These are phyloP conservation scores for Halocynthia aurantium DNA, from an alignment of 23 tunicate genomes.

Conservation along the genomic window DNA sequence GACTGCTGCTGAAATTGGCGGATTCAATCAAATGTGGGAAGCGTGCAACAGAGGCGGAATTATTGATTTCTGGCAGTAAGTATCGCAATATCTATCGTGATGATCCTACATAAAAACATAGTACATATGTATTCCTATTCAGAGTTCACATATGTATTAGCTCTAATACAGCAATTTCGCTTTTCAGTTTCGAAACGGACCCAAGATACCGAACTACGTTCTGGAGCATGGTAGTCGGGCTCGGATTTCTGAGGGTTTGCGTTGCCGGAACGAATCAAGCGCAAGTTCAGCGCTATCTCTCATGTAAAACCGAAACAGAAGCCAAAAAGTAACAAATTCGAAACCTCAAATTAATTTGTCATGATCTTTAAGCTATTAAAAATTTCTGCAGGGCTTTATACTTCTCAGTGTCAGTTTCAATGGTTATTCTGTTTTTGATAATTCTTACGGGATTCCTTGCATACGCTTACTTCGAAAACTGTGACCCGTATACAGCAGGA, in stretches of 20 bases:
- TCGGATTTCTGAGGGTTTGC: constrained; percentile 44
- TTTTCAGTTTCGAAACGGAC: constrained; percentile 71
- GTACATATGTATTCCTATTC: background rate
- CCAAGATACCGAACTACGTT: constrained; percentile 75
- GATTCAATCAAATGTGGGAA: constrained; percentile 21
- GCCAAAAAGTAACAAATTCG: constrained; percentile 45
- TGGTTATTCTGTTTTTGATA: no score
- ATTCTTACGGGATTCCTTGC: constrained; percentile 46
- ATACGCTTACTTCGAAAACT: constrained; percentile 56
- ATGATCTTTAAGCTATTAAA: no score
- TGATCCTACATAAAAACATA: background rate
- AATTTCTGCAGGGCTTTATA: no score
- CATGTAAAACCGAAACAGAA: constrained; percentile 39
- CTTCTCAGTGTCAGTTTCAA: no score
- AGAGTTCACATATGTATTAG: background rate
- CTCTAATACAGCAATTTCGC: background rate
- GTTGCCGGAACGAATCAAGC: constrained; percentile 63
- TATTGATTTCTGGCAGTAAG: constrained; percentile 42
- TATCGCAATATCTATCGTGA: constrained; percentile 5
- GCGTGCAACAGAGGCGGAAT: constrained; percentile 21
- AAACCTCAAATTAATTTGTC: background rate
- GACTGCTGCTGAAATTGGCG: constrained; percentile 24
- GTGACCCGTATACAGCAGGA: constrained; percentile 47
- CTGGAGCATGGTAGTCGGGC: constrained; percentile 78
- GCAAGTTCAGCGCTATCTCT: constrained; percentile 68